Evolutionary conservation across 2,888 invertebrate genomes (phyloP).

Genomic region (Urechis unicinctus): DNA sequence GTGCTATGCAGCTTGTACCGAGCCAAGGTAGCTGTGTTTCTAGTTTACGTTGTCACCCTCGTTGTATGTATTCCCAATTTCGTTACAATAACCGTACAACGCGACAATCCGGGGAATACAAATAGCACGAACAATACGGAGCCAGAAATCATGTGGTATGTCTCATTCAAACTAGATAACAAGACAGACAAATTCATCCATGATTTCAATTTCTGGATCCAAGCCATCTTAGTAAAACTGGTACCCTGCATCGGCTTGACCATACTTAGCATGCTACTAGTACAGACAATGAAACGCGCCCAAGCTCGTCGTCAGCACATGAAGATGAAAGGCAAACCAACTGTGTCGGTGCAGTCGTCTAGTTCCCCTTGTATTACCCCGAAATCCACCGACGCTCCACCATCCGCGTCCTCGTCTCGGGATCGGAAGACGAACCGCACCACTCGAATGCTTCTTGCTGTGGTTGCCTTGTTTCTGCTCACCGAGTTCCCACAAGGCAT

Average conservation of each 20-base stretch:
- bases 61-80: constrained; percentile 46
- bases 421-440: constrained; percentile 62
- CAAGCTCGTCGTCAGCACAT: constrained; percentile 39
- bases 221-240: constrained; percentile 85
- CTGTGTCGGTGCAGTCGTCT: neutral
- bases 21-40: constrained; percentile 73
- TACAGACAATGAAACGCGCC: constrained; percentile 49
- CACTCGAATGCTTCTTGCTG: constrained; percentile 80
- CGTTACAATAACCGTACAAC: constrained; percentile 47
- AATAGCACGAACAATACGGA: constrained; percentile 16
- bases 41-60: constrained; percentile 50
- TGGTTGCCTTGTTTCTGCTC: constrained; percentile 78
- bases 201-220: constrained; percentile 79
- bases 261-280: constrained; percentile 55
- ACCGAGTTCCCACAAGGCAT: constrained; percentile 81
- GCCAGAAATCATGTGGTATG: constrained; percentile 30
- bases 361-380: neutral
- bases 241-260: constrained; percentile 84
- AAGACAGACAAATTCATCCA: constrained; percentile 30
- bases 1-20: constrained; percentile 76
- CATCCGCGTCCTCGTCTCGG: constrained; percentile 13
- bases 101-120: neutral
- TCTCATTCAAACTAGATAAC: constrained; percentile 55
- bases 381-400: neutral
- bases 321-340: neutral